Base-by-base conservation (phyloP, 2,888 invertebrate genomes). In the Lysandra bellargus region DNA sequence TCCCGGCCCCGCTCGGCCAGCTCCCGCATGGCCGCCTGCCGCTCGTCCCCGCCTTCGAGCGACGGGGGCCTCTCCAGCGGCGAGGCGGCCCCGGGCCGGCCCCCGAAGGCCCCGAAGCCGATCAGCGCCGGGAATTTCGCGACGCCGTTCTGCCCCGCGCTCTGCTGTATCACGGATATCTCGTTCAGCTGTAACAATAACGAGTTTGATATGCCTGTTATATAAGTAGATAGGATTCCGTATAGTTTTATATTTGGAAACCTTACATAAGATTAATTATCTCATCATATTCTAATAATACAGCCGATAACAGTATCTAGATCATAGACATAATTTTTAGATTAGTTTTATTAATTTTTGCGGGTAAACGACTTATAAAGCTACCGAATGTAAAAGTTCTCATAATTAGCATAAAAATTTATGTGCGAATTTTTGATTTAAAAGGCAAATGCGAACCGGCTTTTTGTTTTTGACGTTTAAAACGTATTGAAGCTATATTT, bases 151-250 rank as follows among this genome's bases (percentile, higher is more conserved):
- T 96, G 97, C 84, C 96, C 96, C 89, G 96, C 96, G 90, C 95
- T 96, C 87, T 96, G 96, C 87, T 97, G 97, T 86, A 97, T 96
- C 85, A 97, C 97, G 85, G 97, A 97, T 93, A 97, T 97, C 93
- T 97, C 97, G 95, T 97, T 97, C 92, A 97, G 95, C 97, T 97
- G 96, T 84, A 91, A 81, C 83, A 79, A 33, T 4, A 30, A 75
- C 44, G 12, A 75, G 49, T 44, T 53, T 75, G 14, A 6, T 23
- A 74, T 75, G 3, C 9, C 12, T 64, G 12, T 30, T 30, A 12
- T 23, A 23, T 1, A 61, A n/a, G 17, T 49, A 9, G 49, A 49
- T 49, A 49, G 49, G 49, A 9, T 49, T 9, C 9, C 49, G 49
- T 49, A 49, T 2, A 44, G 44, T 44, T 49, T 49, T 2, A 49